These are phyloP conservation scores for Picus viridis DNA, from an alignment of 2,797 vertebrate genomes.

Conservation along the genomic window DNA sequence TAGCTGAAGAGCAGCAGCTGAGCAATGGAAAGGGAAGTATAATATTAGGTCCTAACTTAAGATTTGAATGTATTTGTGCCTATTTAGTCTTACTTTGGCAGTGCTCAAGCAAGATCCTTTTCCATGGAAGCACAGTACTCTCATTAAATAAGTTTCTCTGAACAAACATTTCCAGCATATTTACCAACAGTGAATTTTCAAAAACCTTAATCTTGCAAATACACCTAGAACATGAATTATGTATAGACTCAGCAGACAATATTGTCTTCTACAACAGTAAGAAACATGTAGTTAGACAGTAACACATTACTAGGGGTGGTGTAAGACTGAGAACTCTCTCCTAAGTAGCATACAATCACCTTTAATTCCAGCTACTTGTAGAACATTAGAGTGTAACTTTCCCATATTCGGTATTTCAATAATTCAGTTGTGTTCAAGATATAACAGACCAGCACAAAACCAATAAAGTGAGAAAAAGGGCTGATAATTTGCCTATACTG, in stretches of 20 bases:
- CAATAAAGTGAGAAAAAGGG: neutral
- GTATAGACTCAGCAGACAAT: neutral
- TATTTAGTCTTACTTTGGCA: rapidly evolving
- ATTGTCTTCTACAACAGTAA: neutral
- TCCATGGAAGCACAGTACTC: rapidly evolving
- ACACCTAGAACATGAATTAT: neutral
- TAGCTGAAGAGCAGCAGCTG: neutral
- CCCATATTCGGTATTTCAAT: neutral
- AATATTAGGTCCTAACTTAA: neutral
- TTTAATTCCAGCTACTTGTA: neutral
- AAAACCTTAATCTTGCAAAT: neutral
- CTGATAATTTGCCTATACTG: neutral
- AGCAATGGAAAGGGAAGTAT: neutral
- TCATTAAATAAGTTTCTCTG: neutral
- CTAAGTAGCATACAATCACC: neutral
- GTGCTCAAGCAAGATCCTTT: neutral
- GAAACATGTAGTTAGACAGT: neutral
- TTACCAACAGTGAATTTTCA: neutral
- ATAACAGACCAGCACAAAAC: neutral
- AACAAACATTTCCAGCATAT: neutral
- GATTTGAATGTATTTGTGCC: neutral
- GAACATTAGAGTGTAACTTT: neutral
- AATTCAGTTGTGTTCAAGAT: neutral
- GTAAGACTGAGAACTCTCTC: neutral
- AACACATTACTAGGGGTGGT: rapidly evolving